Evolutionary conservation across 2,888 invertebrate genomes (phyloP).

Genomic region (Andrena bucephala): DNA sequence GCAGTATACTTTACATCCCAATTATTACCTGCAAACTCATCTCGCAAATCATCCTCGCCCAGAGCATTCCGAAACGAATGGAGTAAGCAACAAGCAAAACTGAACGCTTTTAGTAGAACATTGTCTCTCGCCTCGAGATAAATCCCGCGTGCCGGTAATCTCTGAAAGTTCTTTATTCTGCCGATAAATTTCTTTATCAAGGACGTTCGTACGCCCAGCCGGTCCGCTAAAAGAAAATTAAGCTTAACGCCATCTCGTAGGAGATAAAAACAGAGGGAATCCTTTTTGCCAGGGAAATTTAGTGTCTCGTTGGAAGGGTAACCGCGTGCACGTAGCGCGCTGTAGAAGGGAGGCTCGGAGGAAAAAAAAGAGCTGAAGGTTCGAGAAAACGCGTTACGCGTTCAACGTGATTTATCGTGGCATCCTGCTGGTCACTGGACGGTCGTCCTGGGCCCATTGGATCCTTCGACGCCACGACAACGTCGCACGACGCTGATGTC

Average conservation of each 20-base stretch:
- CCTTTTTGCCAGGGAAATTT: conserved; percentile 56
- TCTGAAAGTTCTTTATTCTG: conserved; percentile 50
- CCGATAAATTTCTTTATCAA: conserved; percentile 55
- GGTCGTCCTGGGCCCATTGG: conserved; percentile 51
- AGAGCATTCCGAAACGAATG: not conserved
- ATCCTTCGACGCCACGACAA: conserved; percentile 59
- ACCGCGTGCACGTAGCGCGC: conserved; percentile 28
- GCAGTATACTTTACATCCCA: too few species aligned
- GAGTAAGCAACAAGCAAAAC: conserved; percentile 1
- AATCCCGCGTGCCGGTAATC: conserved; percentile 34
- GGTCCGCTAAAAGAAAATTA: conserved; percentile 54
- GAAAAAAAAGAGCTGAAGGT: conserved; percentile 28
- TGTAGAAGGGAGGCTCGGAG: conserved; percentile 29
- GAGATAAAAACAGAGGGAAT: conserved; percentile 47
- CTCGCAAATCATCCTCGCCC: not conserved
- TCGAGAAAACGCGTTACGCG: conserved; percentile 60
- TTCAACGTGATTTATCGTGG: conserved; percentile 66
- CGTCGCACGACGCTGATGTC: conserved; percentile 37
- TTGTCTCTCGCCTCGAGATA: conserved; percentile 13
- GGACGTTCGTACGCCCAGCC: conserved; percentile 27
- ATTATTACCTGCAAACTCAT: not conserved
- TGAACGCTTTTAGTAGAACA: not conserved
- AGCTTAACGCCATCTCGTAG: conserved; percentile 52
- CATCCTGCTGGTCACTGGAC: conserved; percentile 37
- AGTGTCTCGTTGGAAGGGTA: conserved; percentile 55